A percentile compares a stretch with the other conserved stretches of the same genome.
phyloP scores from a whole-genome alignment of 1,140 invertebrate species.

The Bombus affinis region DNA sequence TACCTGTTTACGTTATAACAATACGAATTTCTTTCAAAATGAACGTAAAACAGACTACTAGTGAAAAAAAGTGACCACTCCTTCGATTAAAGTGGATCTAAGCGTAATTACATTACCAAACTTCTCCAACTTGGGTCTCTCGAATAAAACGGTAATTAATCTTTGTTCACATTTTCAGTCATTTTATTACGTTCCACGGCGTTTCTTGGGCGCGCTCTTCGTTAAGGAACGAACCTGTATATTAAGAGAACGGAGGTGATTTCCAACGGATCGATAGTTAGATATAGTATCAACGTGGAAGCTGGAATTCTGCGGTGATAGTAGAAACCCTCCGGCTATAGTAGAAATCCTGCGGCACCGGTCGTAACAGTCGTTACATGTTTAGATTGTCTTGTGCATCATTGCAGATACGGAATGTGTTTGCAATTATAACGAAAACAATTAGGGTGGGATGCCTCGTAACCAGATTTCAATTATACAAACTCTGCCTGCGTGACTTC shows the following conservation, averaged over 20 bases:
- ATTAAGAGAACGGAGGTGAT: not conserved
- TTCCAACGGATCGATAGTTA: not conserved
- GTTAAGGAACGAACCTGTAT: not conserved
- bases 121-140: no score
- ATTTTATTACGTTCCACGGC: no score
- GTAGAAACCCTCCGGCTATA: not conserved
- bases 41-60: no score
- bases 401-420: not conserved
- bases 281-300: not conserved
- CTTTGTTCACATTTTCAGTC: no score
- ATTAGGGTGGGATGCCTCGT: not conserved
- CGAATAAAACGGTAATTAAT: no score
- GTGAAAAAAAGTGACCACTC: no score
- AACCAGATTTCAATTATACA: conserved; percentile 14
- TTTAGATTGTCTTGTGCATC: not conserved
- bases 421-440: conserved; percentile 19
- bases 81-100: no score
- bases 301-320: not conserved
- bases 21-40: no score
- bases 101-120: no score
- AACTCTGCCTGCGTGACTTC: not conserved
- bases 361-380: not conserved
- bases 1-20: no score
- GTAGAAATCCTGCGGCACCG: not conserved
- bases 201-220: no score